Evolutionary conservation across 1,140 invertebrate genomes (phyloP).

Genomic region (Palaemon carinicauda): DNA sequence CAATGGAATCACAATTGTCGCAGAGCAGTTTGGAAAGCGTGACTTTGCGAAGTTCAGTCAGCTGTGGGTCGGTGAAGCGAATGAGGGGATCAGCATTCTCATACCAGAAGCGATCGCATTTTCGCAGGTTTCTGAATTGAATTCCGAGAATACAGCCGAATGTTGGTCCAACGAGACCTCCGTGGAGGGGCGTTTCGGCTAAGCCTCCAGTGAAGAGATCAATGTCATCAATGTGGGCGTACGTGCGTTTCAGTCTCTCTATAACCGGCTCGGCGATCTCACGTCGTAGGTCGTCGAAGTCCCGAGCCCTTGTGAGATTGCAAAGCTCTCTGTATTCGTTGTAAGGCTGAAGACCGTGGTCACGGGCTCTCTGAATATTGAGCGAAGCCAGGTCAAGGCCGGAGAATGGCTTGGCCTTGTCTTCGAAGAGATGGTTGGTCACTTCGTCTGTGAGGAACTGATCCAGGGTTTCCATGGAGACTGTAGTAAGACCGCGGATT

Average conservation of each 20-base stretch:
- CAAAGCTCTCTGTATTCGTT: conserved; percentile 71
- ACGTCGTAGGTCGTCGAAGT: conserved; percentile 78
- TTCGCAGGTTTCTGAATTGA: conserved; percentile 73
- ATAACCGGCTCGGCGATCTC: conserved; percentile 68
- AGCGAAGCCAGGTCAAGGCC: conserved; percentile 90
- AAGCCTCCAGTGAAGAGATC: conserved; percentile 67
- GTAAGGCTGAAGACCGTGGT: conserved; percentile 74
- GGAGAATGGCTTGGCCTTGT: conserved; percentile 66
- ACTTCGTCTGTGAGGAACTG: conserved; percentile 69
- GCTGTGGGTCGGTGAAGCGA: conserved; percentile 74
- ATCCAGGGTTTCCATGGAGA: conserved; percentile 70
- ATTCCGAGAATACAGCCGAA: conserved; percentile 71
- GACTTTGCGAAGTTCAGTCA: conserved; percentile 91
- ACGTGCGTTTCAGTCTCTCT: conserved; percentile 65
- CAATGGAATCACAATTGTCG: conserved; percentile 88
- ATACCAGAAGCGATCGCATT: conserved; percentile 92
- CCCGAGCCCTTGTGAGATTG: conserved; percentile 70
- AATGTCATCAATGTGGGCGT: conserved; percentile 69
- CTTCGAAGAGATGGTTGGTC: conserved; percentile 71
- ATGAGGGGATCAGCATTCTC: conserved; percentile 69
- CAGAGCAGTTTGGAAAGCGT: conserved; percentile 91
- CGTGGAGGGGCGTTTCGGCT: conserved; percentile 68
- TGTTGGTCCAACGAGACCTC: conserved; percentile 69
- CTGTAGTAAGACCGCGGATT: conserved; percentile 68
- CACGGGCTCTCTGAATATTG: conserved; percentile 82